Evolutionary conservation across 2,113 vertebrate genomes (phyloP), one percentile per base, ranked within the genome.

Genomic region (Onychorhynchus coronatus): DNA sequence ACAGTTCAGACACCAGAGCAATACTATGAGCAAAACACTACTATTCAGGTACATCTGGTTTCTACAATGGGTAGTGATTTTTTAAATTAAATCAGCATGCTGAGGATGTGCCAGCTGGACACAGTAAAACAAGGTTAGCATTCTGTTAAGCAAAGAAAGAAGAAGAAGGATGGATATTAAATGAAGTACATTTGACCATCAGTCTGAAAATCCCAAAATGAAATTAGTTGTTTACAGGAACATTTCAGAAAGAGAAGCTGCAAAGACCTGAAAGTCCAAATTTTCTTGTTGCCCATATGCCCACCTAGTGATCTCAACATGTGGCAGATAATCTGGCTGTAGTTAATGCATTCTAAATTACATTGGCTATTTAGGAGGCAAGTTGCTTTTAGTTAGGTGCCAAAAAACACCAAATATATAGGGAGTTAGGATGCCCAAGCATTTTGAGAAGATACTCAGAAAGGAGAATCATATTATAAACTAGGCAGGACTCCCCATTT

Each of bases 31-130:
- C 50, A 94, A 90, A 95, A 66, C 20, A 62, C 39, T 63, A 74
- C 75, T 96, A 6, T 52, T 90, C 85, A 90, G 92, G 67, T 84
- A 67, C 90, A 94, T 93, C 92, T 96, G 95, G 72, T 72, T 94
- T 81, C 85, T 62, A 71, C 81, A 93, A 71, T 17, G 55, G 59
- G 59, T 59, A 91, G 89, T 74, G 76, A 71, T 53, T 85, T 93
- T 77, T 90, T 27, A 83, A 96, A 77, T 85, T 35, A 91, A 96
- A 95, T 83, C 94, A 93, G 42, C 53, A 47, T 93, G 82, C 88
- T 88, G 75, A 74, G 65, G 72, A 49, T 76, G 61, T 91, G 85
- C 90, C 85, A 95, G 79, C 67, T 97, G 92, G 93, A 91, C 85
- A 90, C 67, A 80, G 67, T 49, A 46, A 83, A 88, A 59, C 56